phyloP scores from a whole-genome alignment of 2,113 vertebrate genomes.

The Hymenochirus boettgeri region DNA sequence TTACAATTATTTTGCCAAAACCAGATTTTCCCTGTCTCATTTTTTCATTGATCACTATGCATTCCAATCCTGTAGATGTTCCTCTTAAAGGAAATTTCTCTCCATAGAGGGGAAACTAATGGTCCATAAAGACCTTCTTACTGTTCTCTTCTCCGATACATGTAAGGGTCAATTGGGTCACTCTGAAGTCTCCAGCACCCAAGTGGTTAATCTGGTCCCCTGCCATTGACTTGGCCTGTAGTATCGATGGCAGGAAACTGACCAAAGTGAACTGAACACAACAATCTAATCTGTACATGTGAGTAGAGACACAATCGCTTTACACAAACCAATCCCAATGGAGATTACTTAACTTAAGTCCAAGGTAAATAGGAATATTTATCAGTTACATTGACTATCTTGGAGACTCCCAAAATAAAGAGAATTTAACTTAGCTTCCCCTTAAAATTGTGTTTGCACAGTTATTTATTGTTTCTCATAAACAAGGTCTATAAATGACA shows the following conservation, averaged over 20 bases:
- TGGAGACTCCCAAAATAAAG: neutral
- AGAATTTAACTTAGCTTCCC: no score
- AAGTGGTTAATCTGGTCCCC: neutral
- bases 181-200: neutral
- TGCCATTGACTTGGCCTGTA: conserved; percentile 8
- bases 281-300: conserved; percentile 10
- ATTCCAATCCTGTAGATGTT: no score
- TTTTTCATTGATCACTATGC: no score
- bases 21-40: no score
- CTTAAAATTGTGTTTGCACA: no score
- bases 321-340: conserved; percentile 12
- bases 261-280: conserved; percentile 1
- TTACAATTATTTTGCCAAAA: no score
- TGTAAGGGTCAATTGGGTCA: no score
- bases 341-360: conserved; percentile 40
- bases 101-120: neutral
- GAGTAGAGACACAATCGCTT: conserved; percentile 27
- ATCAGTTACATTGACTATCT: conserved; percentile 13
- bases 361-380: conserved; percentile 32
- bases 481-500: no score
- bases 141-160: no score
- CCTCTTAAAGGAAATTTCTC: no score
- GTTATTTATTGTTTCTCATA: no score
- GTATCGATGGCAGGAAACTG: conserved; percentile 12
- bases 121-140: neutral